These are phyloP conservation scores for Adelges cooleyi DNA, from an alignment of 1,140 invertebrate genomes.

Conservation along the genomic window DNA sequence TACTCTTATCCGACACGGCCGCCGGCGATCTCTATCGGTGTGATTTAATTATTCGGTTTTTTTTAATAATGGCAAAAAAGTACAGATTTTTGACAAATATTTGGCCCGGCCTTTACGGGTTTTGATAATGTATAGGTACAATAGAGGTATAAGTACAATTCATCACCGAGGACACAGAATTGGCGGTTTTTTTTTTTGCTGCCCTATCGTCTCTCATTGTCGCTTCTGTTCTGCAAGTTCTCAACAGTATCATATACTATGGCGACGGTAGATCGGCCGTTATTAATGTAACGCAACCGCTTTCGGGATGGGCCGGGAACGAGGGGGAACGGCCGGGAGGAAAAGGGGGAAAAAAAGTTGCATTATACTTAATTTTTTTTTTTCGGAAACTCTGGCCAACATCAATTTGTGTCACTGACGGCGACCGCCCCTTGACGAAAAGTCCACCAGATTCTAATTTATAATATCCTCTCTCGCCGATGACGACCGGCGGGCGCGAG, in stretches of 20 bases:
- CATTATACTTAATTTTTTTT: constrained; percentile 15
- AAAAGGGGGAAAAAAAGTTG: neutral
- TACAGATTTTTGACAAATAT: too few species aligned
- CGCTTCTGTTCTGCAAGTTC: neutral
- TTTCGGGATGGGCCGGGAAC: neutral
- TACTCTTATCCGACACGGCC: too few species aligned
- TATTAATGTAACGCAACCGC: constrained; percentile 15
- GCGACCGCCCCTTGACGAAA: constrained; percentile 8
- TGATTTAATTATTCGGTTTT: too few species aligned
- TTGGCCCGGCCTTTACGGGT: too few species aligned
- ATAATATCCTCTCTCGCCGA: constrained; percentile 1
- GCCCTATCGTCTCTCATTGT: neutral
- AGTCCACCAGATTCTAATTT: constrained; percentile 12
- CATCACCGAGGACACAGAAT: too few species aligned
- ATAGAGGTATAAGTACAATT: too few species aligned
- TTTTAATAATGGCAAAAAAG: too few species aligned
- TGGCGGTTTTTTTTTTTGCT: too few species aligned
- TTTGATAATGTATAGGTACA: too few species aligned
- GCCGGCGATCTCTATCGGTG: too few species aligned
- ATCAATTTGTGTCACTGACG: constrained; percentile 20
- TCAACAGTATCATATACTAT: too few species aligned
- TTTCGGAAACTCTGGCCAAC: constrained; percentile 1
- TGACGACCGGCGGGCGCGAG: neutral
- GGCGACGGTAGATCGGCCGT: neutral
- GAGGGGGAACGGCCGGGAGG: neutral